These are phyloP conservation scores for Tarsius wallacei DNA, from an alignment of 2,797 vertebrate species.

Conservation along the genomic window DNA sequence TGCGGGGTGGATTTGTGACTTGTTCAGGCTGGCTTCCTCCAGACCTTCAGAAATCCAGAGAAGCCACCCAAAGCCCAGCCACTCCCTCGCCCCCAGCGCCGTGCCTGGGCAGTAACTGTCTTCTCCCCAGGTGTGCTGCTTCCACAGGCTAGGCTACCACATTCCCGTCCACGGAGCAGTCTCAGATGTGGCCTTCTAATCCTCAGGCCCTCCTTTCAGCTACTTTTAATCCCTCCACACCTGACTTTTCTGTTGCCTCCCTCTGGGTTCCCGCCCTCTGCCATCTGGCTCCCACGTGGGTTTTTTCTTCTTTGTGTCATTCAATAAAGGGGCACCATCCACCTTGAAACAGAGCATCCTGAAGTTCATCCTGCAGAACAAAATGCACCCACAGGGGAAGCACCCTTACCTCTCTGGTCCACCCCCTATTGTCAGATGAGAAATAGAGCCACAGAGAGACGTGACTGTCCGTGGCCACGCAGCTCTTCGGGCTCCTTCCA, in stretches of 20 bases:
- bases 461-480: neutral
- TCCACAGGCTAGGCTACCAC: neutral
- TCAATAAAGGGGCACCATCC: neutral
- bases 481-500: neutral
- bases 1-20: neutral
- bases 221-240: neutral
- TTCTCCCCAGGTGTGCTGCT: neutral
- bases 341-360: neutral
- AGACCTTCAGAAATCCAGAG: neutral
- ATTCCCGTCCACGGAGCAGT: neutral
- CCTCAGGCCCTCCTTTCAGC: neutral
- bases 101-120: too few relatives aligned
- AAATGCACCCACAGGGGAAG: too few relatives aligned
- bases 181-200: neutral
- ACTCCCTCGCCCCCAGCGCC: too few relatives aligned
- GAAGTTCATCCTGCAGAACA: rapidly evolving
- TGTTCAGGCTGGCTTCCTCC: neutral
- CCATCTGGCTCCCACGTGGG: too few relatives aligned
- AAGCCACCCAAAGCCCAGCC: neutral
- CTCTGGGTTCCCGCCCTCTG: neutral
- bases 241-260: neutral
- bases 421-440: neutral
- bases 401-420: neutral
- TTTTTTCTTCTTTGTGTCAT: neutral
- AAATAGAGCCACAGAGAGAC: neutral